Base-by-base conservation (phyloP, 1,140 invertebrate species). In the Andrena cerasifolii region DNA sequence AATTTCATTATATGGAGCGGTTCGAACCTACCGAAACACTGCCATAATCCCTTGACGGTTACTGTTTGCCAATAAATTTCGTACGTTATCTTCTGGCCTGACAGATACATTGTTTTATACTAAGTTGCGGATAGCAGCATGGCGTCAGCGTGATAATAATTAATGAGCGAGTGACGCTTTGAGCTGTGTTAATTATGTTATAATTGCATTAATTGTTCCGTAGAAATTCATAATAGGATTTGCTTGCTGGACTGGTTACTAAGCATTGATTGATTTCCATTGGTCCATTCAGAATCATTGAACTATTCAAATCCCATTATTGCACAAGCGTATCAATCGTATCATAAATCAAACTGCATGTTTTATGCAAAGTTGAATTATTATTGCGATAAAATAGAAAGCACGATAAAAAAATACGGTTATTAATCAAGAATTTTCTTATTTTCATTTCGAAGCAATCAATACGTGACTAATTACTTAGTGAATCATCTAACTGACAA, bases 161-260 rank as follows among this genome's bases (percentile, higher is more conserved):
- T 68, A 68, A 59, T 70, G 53, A 70, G 51, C 53, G 74, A 49
- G 33, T 59, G 43, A 21, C 43, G 65, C 65, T 76, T 59, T 76
- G 74, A 70, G 59, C 36, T 58, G 28, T 70, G 63, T 33, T 76
- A 70, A 76, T 70, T 36, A 59, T 45, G 45, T 31, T 61, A 49
- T 76, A 76, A 70, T 76, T 70, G 54, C 65, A 40, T 58, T 70
- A 70, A 76, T 70, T 70, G 65, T 70, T 43, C 43, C 28, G 51
- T 45, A 70, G 51, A 33, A 59, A 59, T 68, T 59, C 54, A 40
- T 76, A 76, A 76, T 58, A 54, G 49, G 65, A 58, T 70, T 59
- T 51, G 63, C 63, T 36, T 36, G 62, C n/a, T 28, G 28, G 49
- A 33, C n/a, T 18, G 65, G 62, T 54, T 43, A 24, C 26, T 26